Evolutionary conservation across 2,888 invertebrate genomes (phyloP).

Genomic region (Nemotelus nigrinus): DNA sequence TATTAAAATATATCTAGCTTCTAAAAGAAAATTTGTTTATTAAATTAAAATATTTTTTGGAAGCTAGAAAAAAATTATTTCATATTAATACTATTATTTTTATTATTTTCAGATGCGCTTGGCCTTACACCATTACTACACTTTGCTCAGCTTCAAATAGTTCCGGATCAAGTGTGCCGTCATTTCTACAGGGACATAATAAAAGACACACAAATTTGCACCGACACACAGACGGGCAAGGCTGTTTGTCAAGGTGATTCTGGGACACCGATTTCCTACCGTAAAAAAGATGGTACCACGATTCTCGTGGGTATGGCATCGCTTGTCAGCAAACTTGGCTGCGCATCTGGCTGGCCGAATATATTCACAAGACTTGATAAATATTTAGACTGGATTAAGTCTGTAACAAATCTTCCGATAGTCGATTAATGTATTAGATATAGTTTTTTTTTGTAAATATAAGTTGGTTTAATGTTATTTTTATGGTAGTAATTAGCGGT

Average conservation of each 20-base stretch:
- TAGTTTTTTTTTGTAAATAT: no score
- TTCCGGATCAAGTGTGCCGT: background rate
- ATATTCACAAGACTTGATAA: conserved; percentile 56
- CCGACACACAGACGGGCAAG: conserved; percentile 59
- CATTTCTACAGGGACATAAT: conserved; percentile 39
- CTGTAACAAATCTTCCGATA: conserved; percentile 50
- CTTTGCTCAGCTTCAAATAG: background rate
- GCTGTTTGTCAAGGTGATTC: conserved; percentile 61
- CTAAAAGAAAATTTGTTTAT: no score
- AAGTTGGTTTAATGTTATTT: no score
- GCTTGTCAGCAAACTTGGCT: conserved; percentile 49
- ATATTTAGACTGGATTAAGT: conserved; percentile 57
- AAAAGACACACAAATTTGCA: conserved; percentile 59
- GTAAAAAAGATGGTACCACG: conserved; percentile 31
- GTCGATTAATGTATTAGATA: no score
- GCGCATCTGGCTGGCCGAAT: conserved; percentile 55
- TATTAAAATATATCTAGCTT: no score
- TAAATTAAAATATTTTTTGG: no score
- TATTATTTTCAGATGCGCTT: conserved; percentile 13
- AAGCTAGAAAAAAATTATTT: no score
- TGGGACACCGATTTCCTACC: conserved; percentile 58
- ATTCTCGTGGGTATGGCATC: conserved; percentile 33
- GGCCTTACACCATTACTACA: background rate
- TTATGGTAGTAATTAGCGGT: no score
- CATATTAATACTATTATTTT: no score